Evolutionary conservation across 2,888 invertebrate species (phyloP).

Genomic region (Pollenia labialis): DNA sequence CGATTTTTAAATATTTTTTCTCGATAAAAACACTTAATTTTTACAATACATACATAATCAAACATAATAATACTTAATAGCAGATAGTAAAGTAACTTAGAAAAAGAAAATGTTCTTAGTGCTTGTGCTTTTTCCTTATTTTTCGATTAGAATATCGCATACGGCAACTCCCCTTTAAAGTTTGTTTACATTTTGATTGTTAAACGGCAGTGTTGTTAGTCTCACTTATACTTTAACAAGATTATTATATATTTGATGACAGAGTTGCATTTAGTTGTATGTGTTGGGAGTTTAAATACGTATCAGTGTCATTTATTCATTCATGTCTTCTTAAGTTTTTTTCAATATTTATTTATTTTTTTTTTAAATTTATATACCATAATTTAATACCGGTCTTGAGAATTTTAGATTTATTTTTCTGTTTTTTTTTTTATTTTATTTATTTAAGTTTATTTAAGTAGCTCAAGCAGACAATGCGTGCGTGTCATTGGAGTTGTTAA

Average conservation of each 20-base stretch:
- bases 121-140: neutral
- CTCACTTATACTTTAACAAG: neutral
- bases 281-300: neutral
- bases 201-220: neutral
- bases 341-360: slow-evolving; percentile 78
- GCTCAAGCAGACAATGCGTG: slow-evolving; percentile 70
- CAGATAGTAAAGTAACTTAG: no score
- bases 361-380: slow-evolving; percentile 70
- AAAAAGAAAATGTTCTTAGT: neutral
- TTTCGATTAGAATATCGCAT: neutral
- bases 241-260: slow-evolving; percentile 44
- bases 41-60: no score
- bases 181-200: neutral
- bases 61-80: no score
- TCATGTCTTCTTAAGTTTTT: slow-evolving; percentile 35
- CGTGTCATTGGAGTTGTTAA: slow-evolving; percentile 72
- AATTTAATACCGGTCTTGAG: slow-evolving; percentile 70
- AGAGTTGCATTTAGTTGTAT: slow-evolving; percentile 38
- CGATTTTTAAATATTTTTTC: slow-evolving; percentile 65
- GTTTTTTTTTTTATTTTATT: neutral
- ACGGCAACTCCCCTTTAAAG: slow-evolving; percentile 1
- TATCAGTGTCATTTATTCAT: slow-evolving; percentile 34
- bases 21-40: neutral
- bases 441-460: slow-evolving; percentile 25
- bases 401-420: slow-evolving; percentile 52